These are phyloP conservation scores for Siniperca obscura DNA, from an alignment of 2,797 vertebrate genomes.

Conservation along the genomic window DNA sequence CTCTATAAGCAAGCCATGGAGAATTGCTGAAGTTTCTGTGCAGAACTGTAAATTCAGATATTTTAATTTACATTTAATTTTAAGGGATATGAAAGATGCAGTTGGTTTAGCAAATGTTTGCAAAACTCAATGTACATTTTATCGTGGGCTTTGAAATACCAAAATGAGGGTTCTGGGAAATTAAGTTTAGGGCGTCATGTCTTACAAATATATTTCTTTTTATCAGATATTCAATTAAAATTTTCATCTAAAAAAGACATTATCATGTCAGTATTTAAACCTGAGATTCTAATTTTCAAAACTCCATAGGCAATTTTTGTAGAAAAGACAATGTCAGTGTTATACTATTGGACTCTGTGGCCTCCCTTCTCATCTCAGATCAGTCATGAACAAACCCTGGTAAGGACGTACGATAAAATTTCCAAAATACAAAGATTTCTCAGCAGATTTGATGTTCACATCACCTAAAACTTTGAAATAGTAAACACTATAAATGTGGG, in stretches of 20 bases:
- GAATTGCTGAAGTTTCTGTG: not conserved
- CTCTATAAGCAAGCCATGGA: not conserved
- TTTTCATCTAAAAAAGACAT: constrained; percentile 64
- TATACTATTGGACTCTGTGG: constrained; percentile 34
- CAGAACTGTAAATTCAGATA: not conserved
- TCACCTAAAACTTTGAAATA: constrained; percentile 59
- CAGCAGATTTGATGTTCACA: constrained; percentile 48
- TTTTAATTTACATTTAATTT: not conserved
- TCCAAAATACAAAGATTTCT: constrained; percentile 66
- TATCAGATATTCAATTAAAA: constrained; percentile 57
- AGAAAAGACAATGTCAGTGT: constrained; percentile 58
- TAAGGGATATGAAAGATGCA: constrained; percentile 13
- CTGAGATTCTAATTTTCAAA: constrained; percentile 82
- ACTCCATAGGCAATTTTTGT: constrained; percentile 43
- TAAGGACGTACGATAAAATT: constrained; percentile 56
- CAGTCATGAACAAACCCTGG: constrained; percentile 50
- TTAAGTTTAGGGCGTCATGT: constrained; percentile 8
- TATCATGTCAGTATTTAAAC: constrained; percentile 76
- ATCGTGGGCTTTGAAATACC: constrained; percentile 11
- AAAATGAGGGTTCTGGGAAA: constrained; percentile 44
- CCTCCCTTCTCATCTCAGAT: constrained; percentile 38
- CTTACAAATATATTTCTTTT: constrained; percentile 60
- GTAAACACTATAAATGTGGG: constrained; percentile 68
- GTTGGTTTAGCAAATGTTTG: constrained; percentile 4
- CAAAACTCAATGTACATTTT: constrained; percentile 15